Base-by-base conservation (phyloP, 1,140 invertebrate species). In the Triops longicaudatus region DNA sequence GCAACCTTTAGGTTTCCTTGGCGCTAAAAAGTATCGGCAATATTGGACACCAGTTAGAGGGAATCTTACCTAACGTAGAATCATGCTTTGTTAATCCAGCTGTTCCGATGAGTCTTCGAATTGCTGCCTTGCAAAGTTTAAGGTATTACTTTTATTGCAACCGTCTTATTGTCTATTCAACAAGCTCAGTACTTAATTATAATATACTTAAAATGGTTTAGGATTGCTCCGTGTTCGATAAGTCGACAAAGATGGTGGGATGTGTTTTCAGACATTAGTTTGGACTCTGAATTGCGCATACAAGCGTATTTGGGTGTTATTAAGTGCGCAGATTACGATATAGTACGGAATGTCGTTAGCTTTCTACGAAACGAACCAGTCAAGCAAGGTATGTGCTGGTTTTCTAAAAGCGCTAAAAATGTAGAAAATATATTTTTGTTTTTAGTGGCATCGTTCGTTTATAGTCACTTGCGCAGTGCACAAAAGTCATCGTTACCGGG, bases 401-500 rank as follows among this genome's bases (percentile, higher is more conserved):
- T 17, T 63, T 28, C 1, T 7, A 7, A 2, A 42, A 43, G 6
- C 31, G 5, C n/a, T 27, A 22, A 27, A 71, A 76, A 22, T n/a
- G 7, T 10, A n/a, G n/a, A 42, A 41, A 17, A 42, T n/a, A 79
- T 63, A 43, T 80, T 22, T 31, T 71, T 76, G 71, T 31, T 86
- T 86, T 28, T 82, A 94, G 95, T 96, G 75, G 94, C 94, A 7
- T 95, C 95, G 12, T 98, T 95, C 83, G 91, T 98, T 10, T 96
- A 93, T 93, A 95, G 92, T 72, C 94, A 98, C 83, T 84, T 98
- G 50, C 91, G 88, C 78, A 97, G 96, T 84, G 82, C 96, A 28
- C 88, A 91, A 74, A 91, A 93, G 79, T 94, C 93, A 0, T 91
- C 93, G 0, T 89, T 93, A 5, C 93, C 94, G 0, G 91, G 90